These are phyloP conservation scores for Amblyornis subalaris DNA, from an alignment of 2,113 vertebrate species.

Conservation along the genomic window DNA sequence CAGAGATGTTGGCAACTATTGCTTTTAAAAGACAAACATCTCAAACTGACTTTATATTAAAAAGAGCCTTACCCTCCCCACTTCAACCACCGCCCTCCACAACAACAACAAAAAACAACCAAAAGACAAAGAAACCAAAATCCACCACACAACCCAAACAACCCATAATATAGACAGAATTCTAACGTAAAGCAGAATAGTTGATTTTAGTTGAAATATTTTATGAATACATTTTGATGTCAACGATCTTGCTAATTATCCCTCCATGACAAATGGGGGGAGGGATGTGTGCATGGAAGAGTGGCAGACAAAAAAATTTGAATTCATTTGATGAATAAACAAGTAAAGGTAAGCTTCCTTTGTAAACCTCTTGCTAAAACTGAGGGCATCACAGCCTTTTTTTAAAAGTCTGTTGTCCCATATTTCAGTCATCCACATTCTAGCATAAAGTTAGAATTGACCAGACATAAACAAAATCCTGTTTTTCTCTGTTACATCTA, in stretches of 20 bases:
- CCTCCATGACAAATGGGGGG: neutral
- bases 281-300: neutral
- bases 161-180: neutral
- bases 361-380: neutral
- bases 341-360: neutral
- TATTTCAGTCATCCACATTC: neutral
- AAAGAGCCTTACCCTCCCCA: neutral
- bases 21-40: neutral
- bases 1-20: neutral
- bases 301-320: neutral
- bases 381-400: neutral
- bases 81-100: fast-evolving
- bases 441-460: neutral
- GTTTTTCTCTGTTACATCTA: neutral
- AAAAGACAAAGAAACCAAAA: neutral
- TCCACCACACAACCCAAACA: neutral
- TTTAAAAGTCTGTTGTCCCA: neutral
- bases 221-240: neutral
- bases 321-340: neutral
- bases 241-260: neutral
- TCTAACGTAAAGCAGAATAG: neutral
- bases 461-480: neutral
- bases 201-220: neutral
- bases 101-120: neutral
- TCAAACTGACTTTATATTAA: neutral